Evolutionary conservation across 2,113 vertebrate genomes (phyloP), one percentile per base, ranked within the genome.

Genomic region (Pipra filicauda): DNA sequence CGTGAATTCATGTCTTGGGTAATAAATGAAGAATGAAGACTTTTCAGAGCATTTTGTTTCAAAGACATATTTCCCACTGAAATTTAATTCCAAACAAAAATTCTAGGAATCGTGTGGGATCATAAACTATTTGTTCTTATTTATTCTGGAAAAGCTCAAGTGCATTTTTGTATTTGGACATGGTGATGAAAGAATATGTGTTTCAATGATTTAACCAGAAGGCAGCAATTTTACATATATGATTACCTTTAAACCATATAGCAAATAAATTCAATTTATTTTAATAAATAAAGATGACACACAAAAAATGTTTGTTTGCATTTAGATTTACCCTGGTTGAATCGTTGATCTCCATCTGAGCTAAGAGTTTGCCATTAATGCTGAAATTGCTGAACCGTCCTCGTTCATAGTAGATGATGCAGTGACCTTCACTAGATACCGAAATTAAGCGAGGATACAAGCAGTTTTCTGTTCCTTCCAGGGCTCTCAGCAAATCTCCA

Each of bases 401-500:
- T 91, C 99, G 96, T 94, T 99, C 99, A 22, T 99, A 99, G 98
- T 99, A 99, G 96, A 99, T 99, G 98, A 99, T 99, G 96, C 99
- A 99, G 98, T 99, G 99, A 89, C 99, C 99, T 98, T 99, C 99
- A 49, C 99, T 99, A 96, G 99, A 99, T 92, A 99, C 99, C 1
- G 99, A 98, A 97, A 99, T 99, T 97, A 99, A 96, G 62, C 99
- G 98, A 27, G 99, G 99, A 59, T 98, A 97, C 93, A 98, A 96
- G 93, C 98, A 99, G 97, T 98, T 98, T 75, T 99, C 99, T 28
- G 99, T 99, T 62, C 99, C 99, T 92, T 99, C 99, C 37, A 99
- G 97, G 87, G 99, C 99, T 95, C 99, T 98, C 88, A 99, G 98
- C 86, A 99, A 98, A 94, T 99, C 99, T 81, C 99, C 99, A 35